These are phyloP conservation scores for Leptobrachium ailaonicum DNA, from an alignment of 2,113 vertebrate species.

Conservation along the genomic window DNA sequence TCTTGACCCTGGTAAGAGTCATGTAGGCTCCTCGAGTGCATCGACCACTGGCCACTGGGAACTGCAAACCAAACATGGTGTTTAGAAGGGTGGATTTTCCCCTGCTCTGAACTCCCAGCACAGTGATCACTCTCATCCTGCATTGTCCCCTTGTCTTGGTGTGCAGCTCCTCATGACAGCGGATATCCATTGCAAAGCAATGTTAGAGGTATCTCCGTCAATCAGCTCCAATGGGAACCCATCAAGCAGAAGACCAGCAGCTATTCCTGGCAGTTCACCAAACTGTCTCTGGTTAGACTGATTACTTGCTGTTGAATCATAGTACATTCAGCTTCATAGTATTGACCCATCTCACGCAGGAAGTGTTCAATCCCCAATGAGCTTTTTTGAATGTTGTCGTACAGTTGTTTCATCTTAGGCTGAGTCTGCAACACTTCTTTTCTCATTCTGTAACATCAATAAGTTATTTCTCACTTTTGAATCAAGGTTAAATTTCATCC, in stretches of 20 bases:
- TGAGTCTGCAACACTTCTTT: constrained; percentile 31
- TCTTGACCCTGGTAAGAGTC: constrained; percentile 58
- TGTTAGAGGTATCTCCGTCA: constrained; percentile 72
- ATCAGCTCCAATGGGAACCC: constrained; percentile 74
- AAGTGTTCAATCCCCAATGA: constrained; percentile 75
- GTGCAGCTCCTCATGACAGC: constrained; percentile 64
- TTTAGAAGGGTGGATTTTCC: constrained; percentile 74
- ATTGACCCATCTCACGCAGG: constrained; percentile 72
- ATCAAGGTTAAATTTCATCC: constrained; percentile 57
- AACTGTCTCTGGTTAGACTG: background rate
- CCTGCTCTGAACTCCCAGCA: constrained; percentile 74
- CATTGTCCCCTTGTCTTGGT: constrained; percentile 59
- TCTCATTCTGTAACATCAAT: background rate
- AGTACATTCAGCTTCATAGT: constrained; percentile 68
- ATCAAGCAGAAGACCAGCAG: constrained; percentile 63
- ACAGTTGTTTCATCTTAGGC: constrained; percentile 56
- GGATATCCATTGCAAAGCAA: constrained; percentile 71
- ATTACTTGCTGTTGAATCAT: constrained; percentile 40
- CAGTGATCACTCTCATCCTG: constrained; percentile 68
- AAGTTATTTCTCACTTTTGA: constrained; percentile 2
- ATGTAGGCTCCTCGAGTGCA: constrained; percentile 66
- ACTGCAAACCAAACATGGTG: constrained; percentile 75
- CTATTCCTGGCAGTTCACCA: constrained; percentile 34
- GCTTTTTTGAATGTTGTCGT: constrained; percentile 55
- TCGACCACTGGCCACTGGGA: constrained; percentile 59